Base-by-base conservation (phyloP, 1,140 invertebrate genomes). In the Dolichoris vasculosae region DNA sequence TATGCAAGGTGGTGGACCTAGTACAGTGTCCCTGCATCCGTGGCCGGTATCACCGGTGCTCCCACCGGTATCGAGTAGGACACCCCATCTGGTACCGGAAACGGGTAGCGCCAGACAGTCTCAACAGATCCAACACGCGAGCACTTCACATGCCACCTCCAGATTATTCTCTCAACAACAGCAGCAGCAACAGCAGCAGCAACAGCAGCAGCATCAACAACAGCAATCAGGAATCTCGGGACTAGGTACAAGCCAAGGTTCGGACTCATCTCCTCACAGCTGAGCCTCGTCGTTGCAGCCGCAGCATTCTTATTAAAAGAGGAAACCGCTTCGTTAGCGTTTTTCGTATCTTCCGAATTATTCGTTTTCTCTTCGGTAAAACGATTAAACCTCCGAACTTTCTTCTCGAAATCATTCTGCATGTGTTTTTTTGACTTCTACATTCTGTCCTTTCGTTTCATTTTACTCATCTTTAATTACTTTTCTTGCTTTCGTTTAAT, bases 41-140 rank as follows among this genome's bases (percentile, higher is more conserved):
- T 96, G 96, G 96, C 96, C 96, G 87, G 95, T 95, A 80, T 96
- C 95, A 91, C 96, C 96, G 87, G 95, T 96, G 82, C 93, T 96
- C 88, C 96, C 96, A 86, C 95, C 96, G 81, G 95, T 96, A 86
- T 95, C 95, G 87, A 95, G 95, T 88, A 94, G 96, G 84, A 96
- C 96, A 87, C 95, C 95, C 77, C 96, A 96, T 91, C 94, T 96
- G 78, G 95, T 96, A 67, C 96, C 96, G 35, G 96, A 96, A 90
- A 95, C 95, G 86, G 94, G 89, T 90, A 94, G 88, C 92, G 48
- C 40, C 11, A 93, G 69, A 93, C 94, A 88, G 89, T 93, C 88
- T 91, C 93, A 87, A 46, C 64, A 67, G 88, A 81, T 75, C 4
- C 71, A 67, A 15, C 84, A 86, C 35, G 83, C 87, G 26, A 86